These are phyloP conservation scores for Echeneis naucrates DNA, from an alignment of 2,797 vertebrate species.

Conservation along the genomic window DNA sequence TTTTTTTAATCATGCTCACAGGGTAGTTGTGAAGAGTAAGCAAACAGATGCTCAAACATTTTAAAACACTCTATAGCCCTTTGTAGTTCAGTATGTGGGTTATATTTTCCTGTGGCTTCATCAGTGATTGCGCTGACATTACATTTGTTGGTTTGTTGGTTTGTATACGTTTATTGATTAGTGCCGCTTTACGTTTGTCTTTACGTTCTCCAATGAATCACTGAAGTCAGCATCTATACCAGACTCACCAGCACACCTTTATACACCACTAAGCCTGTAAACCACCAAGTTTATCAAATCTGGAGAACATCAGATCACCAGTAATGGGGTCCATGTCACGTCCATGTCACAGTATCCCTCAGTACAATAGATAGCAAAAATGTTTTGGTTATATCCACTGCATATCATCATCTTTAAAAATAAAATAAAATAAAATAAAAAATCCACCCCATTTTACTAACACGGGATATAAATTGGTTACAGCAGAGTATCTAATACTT, in stretches of 20 bases:
- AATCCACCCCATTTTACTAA: not conserved
- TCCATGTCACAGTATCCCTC: not conserved
- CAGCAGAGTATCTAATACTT: slow-evolving; percentile 18
- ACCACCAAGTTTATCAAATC: too few species aligned
- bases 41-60: not conserved
- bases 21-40: not conserved
- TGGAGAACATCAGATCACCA: not conserved
- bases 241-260: not conserved
- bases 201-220: not conserved
- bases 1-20: not conserved
- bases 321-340: not conserved
- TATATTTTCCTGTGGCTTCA: not conserved
- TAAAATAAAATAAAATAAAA: too few species aligned
- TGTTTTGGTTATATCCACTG: slow-evolving; percentile 7
- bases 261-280: not conserved
- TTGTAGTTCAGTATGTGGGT: not conserved
- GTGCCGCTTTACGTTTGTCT: not conserved
- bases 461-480: slow-evolving; percentile 21
- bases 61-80: not conserved
- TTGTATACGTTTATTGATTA: not conserved
- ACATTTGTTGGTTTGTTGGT: not conserved
- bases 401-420: not conserved
- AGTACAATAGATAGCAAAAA: not conserved
- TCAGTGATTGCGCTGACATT: not conserved
- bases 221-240: not conserved